Evolutionary conservation across 2,888 invertebrate genomes (phyloP), one percentile per base, ranked within the genome.

Genomic region (Pandemis heparana): DNA sequence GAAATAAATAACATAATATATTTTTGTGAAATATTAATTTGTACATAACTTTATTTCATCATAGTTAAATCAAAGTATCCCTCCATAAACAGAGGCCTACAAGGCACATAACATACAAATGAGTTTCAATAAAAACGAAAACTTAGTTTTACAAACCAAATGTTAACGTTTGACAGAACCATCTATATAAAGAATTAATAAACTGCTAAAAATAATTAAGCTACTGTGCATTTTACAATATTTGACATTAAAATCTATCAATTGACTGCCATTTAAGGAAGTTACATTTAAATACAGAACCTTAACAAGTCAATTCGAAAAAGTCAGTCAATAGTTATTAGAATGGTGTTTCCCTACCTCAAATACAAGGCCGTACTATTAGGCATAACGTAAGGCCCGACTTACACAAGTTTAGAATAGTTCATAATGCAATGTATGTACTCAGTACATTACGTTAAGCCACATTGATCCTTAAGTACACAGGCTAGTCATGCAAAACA

Each of bases 1-100:
- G 89, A 90, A 94, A 94, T 93, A 94, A 93, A 94, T 94, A 94
- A 94, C 92, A 91, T 91, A 89, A 89, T 90, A 92, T 90, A 91
- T 87, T 91, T 91, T 88, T 88, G 90, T 85, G 89, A 92, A 90
- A 87, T 90, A 92, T 92, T 92, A 89, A 91, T 93, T 94, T 94
- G 94, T 94, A 94, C 94, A 94, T 91, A 92, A 89, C 84, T 88
- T 89, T 87, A 87, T 85, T 87, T 79, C 81, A 82, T 89, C 87
- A 89, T 78, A 89, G 87, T 83, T 81, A 85, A 82, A 83, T 86
- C 85, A 85, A 87, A 89, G 87, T 86, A 88, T 82, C 85, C 81
- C 82, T 87, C 86, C 85, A 85, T 84, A 87, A 79, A 78, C 71
- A 90, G 85, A 89, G 88, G 85, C 88, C 89, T 90, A 91, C 89